phyloP scores from a whole-genome alignment of 2,888 invertebrate genomes.

The Cephus rjabovi region DNA sequence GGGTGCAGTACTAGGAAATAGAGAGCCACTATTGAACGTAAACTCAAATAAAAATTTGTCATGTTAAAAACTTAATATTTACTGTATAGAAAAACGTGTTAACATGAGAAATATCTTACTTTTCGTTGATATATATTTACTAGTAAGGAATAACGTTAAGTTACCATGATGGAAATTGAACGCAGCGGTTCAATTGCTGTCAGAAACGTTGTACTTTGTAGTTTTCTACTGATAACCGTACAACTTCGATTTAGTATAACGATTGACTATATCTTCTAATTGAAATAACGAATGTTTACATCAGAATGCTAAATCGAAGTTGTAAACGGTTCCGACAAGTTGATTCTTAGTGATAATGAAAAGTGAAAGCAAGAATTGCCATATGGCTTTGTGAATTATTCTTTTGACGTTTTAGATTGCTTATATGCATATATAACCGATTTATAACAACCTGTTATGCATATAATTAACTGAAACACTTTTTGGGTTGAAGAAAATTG shows the following conservation, averaged over 20 bases:
- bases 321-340: background rate
- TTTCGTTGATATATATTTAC: background rate
- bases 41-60: background rate
- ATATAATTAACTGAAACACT: background rate
- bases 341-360: background rate
- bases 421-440: background rate
- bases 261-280: background rate
- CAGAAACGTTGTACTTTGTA: background rate
- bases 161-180: background rate
- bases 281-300: background rate
- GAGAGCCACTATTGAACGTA: background rate
- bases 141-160: background rate
- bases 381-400: background rate
- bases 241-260: background rate
- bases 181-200: background rate
- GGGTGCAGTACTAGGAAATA: background rate
- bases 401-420: background rate
- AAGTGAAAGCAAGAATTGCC: background rate
- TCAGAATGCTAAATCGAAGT: background rate
- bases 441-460: background rate
- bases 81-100: background rate
- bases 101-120: background rate
- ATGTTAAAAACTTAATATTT: background rate
- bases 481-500: background rate
- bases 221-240: background rate